Conservation (phyloP, 2,888 invertebrate species). For the Willowsia nigromaculata region DNA sequence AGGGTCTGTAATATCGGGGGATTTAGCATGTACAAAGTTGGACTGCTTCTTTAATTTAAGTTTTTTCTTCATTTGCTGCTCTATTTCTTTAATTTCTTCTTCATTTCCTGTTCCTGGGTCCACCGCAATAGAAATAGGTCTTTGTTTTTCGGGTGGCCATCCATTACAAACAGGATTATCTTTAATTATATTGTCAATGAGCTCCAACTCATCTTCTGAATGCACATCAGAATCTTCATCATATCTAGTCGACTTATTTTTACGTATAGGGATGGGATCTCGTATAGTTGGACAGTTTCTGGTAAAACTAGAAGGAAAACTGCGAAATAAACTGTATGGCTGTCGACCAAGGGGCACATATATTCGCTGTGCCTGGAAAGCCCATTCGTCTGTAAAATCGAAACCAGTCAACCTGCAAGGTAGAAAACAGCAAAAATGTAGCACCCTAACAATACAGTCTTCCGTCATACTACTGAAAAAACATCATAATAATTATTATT, state of each 20-base stretch:
- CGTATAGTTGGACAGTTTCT: conserved; percentile 2
- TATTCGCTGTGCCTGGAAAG: conserved; percentile 41
- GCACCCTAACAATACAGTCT: too few species aligned
- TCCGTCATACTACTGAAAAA: too few species aligned
- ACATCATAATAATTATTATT: neutral
- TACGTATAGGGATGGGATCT: conserved; percentile 35
- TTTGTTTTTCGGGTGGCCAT: conserved; percentile 26
- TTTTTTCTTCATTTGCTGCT: conserved; percentile 25
- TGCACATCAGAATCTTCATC: conserved; percentile 52
- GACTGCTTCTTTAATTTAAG: conserved; percentile 19
- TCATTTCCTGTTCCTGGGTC: conserved; percentile 61
- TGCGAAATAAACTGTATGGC: conserved; percentile 52
- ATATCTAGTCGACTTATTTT: neutral
- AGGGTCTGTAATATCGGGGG: conserved; percentile 72
- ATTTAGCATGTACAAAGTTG: conserved; percentile 44
- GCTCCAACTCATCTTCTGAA: conserved; percentile 53
- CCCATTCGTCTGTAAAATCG: conserved; percentile 66
- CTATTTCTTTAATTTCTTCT: conserved; percentile 55
- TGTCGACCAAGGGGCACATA: conserved; percentile 53
- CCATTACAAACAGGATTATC: conserved; percentile 32
- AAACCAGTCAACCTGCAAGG: conserved; percentile 60
- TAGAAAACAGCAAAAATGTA: too few species aligned
- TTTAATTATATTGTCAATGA: conserved; percentile 44
- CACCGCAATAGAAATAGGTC: conserved; percentile 47
- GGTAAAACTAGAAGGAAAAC: neutral